A percentile compares a stretch with the other conserved stretches of the same genome.
Conservation (phyloP, 2,113 vertebrate species). For the Neopipo cinnamomea region DNA sequence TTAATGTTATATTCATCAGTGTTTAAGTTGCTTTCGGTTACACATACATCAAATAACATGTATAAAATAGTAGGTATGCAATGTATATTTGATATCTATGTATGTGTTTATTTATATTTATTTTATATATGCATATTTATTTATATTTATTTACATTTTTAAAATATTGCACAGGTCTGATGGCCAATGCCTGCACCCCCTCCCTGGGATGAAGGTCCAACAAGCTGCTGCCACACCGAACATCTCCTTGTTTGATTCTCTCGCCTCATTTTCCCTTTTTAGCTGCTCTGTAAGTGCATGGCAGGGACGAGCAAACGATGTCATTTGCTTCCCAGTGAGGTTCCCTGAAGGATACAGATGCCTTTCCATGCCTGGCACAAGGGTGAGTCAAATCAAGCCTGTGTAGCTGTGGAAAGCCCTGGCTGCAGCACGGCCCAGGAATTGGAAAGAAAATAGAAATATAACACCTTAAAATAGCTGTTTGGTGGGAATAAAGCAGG, state of each 20-base stretch:
- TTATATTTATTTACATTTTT: not conserved
- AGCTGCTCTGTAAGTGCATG: not conserved
- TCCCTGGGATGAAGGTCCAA: not conserved
- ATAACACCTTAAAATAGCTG: not conserved
- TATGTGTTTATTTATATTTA: not conserved
- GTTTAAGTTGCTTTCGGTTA: not conserved
- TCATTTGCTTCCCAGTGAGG: not conserved
- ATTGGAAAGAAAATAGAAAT: not conserved
- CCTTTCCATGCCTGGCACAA: not conserved
- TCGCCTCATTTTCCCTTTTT: not conserved
- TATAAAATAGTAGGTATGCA: not conserved
- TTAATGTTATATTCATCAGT: not conserved
- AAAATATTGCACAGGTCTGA: not conserved
- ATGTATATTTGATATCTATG: not conserved
- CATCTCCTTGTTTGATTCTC: not conserved
- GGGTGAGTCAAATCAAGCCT: not conserved
- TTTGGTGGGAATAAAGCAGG: not conserved
- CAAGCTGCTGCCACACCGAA: accelerated
- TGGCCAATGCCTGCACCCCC: no score
- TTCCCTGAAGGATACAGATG: not conserved
- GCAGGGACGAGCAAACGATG: not conserved
- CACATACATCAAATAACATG: not conserved
- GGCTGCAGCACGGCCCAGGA: not conserved
- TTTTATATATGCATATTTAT: not conserved
- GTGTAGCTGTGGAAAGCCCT: not conserved